A percentile compares a stretch with the other conserved stretches of the same genome.
phyloP scores from a whole-genome alignment of 1,140 invertebrate genomes.

The Papilio glaucus region DNA sequence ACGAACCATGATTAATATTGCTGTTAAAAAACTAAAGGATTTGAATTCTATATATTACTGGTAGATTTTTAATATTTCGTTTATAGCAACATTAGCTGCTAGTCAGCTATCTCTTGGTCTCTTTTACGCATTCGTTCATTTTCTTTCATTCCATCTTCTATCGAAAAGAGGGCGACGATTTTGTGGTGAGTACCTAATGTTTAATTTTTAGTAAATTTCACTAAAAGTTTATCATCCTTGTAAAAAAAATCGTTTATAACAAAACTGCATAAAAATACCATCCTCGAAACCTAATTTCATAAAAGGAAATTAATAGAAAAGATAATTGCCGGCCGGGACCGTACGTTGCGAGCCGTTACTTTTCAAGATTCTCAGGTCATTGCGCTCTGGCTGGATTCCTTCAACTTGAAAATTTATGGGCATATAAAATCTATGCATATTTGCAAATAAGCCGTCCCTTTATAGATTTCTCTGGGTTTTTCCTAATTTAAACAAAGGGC shows the following conservation, averaged over 20 bases:
- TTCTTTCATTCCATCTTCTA: slow-evolving; percentile 48
- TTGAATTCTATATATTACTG: background rate
- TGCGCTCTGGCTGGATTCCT: slow-evolving; percentile 55
- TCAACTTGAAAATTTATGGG: slow-evolving; percentile 36
- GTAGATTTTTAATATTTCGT: slow-evolving; percentile 3
- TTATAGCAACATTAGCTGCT: slow-evolving; percentile 43
- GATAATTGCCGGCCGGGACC: slow-evolving; percentile 48
- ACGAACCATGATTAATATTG: no score
- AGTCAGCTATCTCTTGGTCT: slow-evolving; percentile 38
- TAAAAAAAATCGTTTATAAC: background rate
- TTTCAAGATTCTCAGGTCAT: slow-evolving; percentile 79
- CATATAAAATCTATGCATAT: slow-evolving; percentile 42
- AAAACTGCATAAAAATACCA: background rate
- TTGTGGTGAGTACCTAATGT: slow-evolving; percentile 60
- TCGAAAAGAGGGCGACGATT: slow-evolving; percentile 58
- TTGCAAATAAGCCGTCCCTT: slow-evolving; percentile 44
- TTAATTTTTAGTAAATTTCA: slow-evolving; percentile 38
- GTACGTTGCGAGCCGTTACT: slow-evolving; percentile 70
- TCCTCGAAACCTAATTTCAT: background rate
- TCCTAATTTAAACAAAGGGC: slow-evolving; percentile 25
- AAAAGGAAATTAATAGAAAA: slow-evolving; percentile 21
- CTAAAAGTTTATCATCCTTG: background rate
- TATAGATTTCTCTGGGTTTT: slow-evolving; percentile 29
- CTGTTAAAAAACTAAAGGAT: background rate
- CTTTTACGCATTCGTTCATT: slow-evolving; percentile 45